phyloP scores from a whole-genome alignment of 2,113 vertebrate species.

The Typhlomys cinereus region DNA sequence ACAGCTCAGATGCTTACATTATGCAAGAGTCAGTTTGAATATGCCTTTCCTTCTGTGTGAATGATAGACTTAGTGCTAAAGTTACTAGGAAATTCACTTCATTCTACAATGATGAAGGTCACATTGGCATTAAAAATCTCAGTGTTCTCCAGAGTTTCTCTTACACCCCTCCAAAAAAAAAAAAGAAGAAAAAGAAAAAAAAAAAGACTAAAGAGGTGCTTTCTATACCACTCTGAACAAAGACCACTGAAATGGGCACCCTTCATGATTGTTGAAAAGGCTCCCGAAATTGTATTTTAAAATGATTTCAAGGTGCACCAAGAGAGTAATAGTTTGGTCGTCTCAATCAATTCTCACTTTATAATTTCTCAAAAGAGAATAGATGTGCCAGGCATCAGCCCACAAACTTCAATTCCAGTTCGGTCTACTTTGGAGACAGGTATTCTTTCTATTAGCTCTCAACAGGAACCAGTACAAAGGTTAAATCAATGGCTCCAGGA shows the following conservation, averaged over 20 bases:
- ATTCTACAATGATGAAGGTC: neutral
- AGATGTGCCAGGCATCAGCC: neutral
- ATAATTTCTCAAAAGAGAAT: neutral
- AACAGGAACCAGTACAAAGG: neutral
- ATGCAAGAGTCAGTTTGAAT: neutral
- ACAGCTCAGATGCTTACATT: conserved; percentile 61
- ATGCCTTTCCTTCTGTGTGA: conserved; percentile 44
- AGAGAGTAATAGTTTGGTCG: neutral
- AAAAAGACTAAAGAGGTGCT: neutral
- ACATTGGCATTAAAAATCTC: neutral
- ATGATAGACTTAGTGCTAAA: neutral
- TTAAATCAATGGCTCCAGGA: neutral
- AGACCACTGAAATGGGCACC: neutral
- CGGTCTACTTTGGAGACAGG: neutral
- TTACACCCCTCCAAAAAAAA: too few species aligned
- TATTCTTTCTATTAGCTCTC: neutral
- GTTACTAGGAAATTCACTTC: conserved; percentile 57
- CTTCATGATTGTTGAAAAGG: neutral
- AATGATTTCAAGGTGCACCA: neutral
- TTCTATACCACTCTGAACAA: neutral
- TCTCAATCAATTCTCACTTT: neutral
- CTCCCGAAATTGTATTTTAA: neutral
- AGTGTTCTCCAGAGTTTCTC: conserved; percentile 23
- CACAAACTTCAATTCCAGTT: neutral
- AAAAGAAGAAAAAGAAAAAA: neutral